Evolutionary conservation across 2,113 vertebrate species (phyloP).

Genomic region (Sylvia atricapilla): DNA sequence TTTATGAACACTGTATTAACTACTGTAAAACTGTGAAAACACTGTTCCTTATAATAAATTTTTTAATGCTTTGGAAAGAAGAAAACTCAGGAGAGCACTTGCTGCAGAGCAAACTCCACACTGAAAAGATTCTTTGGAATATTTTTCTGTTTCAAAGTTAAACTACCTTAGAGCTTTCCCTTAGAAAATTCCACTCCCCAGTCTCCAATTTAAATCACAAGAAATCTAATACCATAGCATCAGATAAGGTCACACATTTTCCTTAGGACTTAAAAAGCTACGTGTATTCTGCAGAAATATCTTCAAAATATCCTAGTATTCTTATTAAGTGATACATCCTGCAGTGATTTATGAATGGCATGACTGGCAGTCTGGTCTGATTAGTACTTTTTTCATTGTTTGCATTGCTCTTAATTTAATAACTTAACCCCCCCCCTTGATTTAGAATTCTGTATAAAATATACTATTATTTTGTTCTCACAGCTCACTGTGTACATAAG

Average conservation of each 20-base stretch:
- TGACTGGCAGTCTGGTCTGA: background rate
- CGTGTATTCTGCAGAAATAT: background rate
- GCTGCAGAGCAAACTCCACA: background rate
- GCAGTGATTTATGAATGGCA: background rate
- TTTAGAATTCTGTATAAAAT: background rate
- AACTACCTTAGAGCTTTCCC: background rate
- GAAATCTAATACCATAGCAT: background rate
- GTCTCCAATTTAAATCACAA: background rate
- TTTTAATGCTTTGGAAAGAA: background rate
- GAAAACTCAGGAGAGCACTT: background rate
- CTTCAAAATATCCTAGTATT: background rate
- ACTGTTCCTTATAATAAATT: background rate
- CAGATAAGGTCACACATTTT: background rate
- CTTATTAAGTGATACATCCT: background rate
- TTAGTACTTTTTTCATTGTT: background rate
- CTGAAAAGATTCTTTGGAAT: background rate
- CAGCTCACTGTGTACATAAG: background rate
- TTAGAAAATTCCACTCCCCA: background rate
- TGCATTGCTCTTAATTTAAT: background rate
- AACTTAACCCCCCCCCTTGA: rapidly evolving
- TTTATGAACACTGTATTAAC: background rate
- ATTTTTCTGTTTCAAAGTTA: background rate
- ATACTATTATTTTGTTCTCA: background rate
- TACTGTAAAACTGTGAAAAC: background rate
- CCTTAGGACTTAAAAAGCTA: background rate